Percentiles rank a stretch among this genome's conserved stretches.
Conservation (phyloP, 2,888 invertebrate species). For the Acanthoscelides obtectus region DNA sequence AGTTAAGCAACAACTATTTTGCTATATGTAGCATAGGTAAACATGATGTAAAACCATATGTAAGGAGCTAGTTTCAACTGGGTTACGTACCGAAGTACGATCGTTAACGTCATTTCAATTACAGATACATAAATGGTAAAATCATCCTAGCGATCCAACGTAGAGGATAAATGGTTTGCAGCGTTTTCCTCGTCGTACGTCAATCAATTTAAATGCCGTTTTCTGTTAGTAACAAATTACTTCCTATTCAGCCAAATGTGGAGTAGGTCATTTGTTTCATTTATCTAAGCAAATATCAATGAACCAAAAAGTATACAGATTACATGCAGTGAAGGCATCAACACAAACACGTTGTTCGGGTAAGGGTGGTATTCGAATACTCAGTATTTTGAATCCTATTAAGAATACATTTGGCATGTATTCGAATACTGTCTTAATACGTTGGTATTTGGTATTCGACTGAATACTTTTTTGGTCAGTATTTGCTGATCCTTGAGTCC, state of each 20-base stretch:
- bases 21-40: neutral
- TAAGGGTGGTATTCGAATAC: too few relatives aligned
- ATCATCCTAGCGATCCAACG: neutral
- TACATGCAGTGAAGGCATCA: too few relatives aligned
- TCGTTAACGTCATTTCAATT: neutral
- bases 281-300: neutral
- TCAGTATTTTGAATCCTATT: too few relatives aligned
- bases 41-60: neutral
- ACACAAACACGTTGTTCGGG: too few relatives aligned
- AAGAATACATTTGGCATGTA: too few relatives aligned
- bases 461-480: too few relatives aligned
- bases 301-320: too few relatives aligned
- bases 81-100: neutral
- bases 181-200: neutral
- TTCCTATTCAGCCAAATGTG: neutral
- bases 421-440: too few relatives aligned
- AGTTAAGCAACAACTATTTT: neutral
- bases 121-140: neutral
- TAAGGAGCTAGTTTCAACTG: neutral
- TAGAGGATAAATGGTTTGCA: neutral
- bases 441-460: too few relatives aligned
- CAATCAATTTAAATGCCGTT: neutral
- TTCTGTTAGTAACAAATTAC: neutral
- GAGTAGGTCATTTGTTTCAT: constrained; percentile 1
- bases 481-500: too few relatives aligned